Conservation (phyloP, 1,140 invertebrate genomes). For the Orchesella cincta region DNA sequence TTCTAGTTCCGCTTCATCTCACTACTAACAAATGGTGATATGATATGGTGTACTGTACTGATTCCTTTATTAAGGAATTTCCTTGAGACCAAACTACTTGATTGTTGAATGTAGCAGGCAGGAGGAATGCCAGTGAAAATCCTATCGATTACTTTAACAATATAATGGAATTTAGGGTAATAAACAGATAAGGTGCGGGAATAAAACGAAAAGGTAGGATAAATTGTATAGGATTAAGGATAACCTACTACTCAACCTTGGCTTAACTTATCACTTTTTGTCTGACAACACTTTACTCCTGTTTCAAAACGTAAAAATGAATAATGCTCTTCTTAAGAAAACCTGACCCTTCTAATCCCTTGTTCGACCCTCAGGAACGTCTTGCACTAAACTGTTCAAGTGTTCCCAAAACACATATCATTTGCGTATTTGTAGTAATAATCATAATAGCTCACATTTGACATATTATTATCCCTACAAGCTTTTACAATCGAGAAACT, state of each 20-base stretch:
- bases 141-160: background rate
- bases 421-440: background rate
- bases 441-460: background rate
- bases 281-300: conserved; percentile 1
- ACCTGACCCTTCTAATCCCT: conserved; percentile 11
- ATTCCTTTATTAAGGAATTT: too few relatives aligned
- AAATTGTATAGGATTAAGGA: background rate
- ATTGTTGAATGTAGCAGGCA: background rate
- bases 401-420: background rate
- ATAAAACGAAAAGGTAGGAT: background rate
- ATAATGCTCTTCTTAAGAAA: background rate
- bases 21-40: background rate
- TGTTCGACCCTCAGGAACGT: background rate
- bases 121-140: background rate
- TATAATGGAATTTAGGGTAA: conserved; percentile 4
- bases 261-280: conserved; percentile 18
- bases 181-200: conserved; percentile 13
- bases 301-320: background rate
- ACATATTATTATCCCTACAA: background rate
- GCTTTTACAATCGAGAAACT: background rate
- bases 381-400: background rate
- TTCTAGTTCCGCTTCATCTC: background rate
- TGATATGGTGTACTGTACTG: too few relatives aligned
- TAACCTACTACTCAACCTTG: background rate
- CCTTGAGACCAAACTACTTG: background rate